These are phyloP conservation scores for Otolemur crassicaudatus DNA, from an alignment of 2,797 vertebrate species.

Conservation along the genomic window DNA sequence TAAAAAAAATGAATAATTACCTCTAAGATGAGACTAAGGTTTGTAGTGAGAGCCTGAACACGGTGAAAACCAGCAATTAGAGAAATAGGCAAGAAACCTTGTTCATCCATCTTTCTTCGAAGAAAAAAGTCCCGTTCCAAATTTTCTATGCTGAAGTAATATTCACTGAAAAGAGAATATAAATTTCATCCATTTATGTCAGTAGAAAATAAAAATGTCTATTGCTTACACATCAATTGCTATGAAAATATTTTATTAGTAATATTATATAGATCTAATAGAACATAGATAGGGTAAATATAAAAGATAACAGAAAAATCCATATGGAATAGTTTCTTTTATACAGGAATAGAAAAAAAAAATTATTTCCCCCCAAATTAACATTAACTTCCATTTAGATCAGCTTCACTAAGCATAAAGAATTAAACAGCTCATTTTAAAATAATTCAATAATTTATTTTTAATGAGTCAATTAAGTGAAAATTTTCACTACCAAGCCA, in stretches of 20 bases:
- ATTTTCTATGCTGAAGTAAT: conserved; percentile 98
- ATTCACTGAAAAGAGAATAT: conserved; percentile 91
- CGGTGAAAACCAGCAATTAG: conserved; percentile 96
- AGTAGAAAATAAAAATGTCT: not conserved
- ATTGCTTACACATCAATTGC: not conserved
- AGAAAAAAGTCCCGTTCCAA: conserved; percentile 98
- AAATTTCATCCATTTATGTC: conserved; percentile 49
- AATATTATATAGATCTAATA: not conserved
- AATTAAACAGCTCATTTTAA: conserved; percentile 57
- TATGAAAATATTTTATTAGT: conserved; percentile 12
- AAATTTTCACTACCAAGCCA: conserved; percentile 10
- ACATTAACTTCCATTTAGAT: not conserved
- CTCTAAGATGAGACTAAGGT: conserved; percentile 94
- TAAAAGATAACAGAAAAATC: not conserved
- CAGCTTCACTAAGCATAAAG: conserved; percentile 16
- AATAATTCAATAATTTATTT: not conserved
- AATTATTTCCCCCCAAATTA: not conserved
- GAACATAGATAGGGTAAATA: conserved; percentile 29
- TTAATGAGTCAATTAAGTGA: not conserved
- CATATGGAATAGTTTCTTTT: not conserved
- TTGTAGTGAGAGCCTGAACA: conserved; percentile 96
- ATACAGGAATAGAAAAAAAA: not conserved
- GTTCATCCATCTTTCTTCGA: conserved; percentile 95
- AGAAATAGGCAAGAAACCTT: conserved; percentile 96
- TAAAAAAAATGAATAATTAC: conserved; percentile 84